Evolutionary conservation across 2,888 invertebrate species (phyloP).

Genomic region (Choristoneura rosaceana): DNA sequence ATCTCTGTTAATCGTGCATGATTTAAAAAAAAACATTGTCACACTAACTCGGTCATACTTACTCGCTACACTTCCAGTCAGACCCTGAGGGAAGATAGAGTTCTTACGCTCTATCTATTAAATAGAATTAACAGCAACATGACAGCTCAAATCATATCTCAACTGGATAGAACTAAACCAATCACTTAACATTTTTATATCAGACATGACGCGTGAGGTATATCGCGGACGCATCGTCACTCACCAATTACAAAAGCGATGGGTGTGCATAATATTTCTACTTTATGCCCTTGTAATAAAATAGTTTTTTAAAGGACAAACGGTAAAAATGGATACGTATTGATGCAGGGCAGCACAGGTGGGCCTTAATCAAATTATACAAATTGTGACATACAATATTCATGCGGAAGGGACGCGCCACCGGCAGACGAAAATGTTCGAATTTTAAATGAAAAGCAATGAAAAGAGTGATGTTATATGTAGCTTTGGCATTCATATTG

Average conservation of each 20-base stretch:
- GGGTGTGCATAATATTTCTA: not conserved
- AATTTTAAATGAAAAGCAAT: not conserved
- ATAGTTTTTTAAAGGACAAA: not conserved
- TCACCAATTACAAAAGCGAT: not conserved
- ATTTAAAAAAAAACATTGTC: too few relatives aligned
- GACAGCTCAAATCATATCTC: not conserved
- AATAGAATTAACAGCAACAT: not conserved
- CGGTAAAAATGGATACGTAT: not conserved
- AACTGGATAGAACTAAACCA: slow-evolving; percentile 15
- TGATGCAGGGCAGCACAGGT: slow-evolving; percentile 54
- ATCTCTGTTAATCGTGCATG: too few relatives aligned
- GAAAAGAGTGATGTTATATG: too few relatives aligned
- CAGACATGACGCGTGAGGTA: slow-evolving; percentile 13
- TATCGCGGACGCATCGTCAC: not conserved
- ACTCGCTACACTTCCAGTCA: too few relatives aligned
- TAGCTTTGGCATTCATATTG: too few relatives aligned
- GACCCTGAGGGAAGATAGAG: too few relatives aligned
- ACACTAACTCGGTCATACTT: too few relatives aligned
- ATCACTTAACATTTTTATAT: slow-evolving; percentile 33
- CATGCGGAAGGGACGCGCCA: slow-evolving; percentile 67
- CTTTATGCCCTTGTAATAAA: slow-evolving; percentile 3
- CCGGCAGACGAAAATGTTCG: slow-evolving; percentile 28
- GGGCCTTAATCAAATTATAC: slow-evolving; percentile 82
- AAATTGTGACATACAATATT: slow-evolving; percentile 85
- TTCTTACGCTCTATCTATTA: too few relatives aligned